Conservation (phyloP, 2,797 vertebrate genomes). For the Propithecus deckenii region DNA sequence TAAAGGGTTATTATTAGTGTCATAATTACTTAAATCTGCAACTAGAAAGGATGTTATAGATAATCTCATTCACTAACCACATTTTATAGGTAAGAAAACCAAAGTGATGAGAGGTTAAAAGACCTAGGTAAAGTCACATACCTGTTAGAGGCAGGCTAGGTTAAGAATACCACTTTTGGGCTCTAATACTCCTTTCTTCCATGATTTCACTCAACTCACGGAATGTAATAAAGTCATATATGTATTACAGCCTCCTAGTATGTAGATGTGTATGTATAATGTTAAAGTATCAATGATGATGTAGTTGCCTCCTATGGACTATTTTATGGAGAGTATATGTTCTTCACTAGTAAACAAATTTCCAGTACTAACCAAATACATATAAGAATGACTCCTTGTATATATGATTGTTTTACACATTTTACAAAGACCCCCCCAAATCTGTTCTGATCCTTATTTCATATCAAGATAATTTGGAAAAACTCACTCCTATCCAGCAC, state of each 20-base stretch:
- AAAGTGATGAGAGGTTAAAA: neutral
- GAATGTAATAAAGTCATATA: neutral
- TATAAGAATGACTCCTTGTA: slow-evolving; percentile 38
- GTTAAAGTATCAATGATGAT: neutral
- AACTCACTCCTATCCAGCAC: slow-evolving; percentile 58
- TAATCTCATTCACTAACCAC: neutral
- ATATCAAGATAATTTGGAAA: slow-evolving; percentile 62
- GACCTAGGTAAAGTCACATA: neutral
- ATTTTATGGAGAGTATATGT: neutral
- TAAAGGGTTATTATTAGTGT: neutral
- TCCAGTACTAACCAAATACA: slow-evolving; percentile 42
- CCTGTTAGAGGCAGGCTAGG: neutral
- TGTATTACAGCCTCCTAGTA: neutral
- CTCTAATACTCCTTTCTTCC: neutral
- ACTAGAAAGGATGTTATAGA: neutral
- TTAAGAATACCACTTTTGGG: neutral
- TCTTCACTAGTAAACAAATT: slow-evolving; percentile 39
- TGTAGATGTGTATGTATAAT: rapidly evolving
- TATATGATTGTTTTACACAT: slow-evolving; percentile 38
- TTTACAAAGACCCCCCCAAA: slow-evolving; percentile 19
- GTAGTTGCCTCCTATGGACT: neutral
- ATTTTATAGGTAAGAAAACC: neutral
- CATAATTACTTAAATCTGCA: neutral
- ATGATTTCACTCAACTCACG: neutral
- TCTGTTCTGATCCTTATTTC: slow-evolving; percentile 51